These are phyloP conservation scores for Plectropomus leopardus DNA, from an alignment of 2,113 vertebrate species.

Conservation along the genomic window DNA sequence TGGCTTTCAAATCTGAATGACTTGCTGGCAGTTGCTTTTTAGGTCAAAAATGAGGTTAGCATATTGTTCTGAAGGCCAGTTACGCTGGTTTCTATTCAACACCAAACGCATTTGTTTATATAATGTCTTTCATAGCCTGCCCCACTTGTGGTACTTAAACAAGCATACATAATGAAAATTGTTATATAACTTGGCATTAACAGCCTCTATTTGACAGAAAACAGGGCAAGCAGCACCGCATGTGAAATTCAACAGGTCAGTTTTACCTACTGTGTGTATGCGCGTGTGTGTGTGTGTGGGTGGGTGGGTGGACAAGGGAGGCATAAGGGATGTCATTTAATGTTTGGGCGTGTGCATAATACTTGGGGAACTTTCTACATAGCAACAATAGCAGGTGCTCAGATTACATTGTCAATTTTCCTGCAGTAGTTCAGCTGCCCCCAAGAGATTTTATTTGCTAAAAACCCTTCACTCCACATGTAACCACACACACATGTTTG, in stretches of 20 bases:
- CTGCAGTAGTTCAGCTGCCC: constrained; percentile 22
- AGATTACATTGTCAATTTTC: constrained; percentile 42
- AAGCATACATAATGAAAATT: constrained; percentile 46
- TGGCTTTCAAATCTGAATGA: constrained; percentile 31
- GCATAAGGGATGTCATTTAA: constrained; percentile 14
- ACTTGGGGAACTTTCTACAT: constrained; percentile 14
- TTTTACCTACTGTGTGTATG: constrained; percentile 7
- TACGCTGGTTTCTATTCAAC: constrained; percentile 30
- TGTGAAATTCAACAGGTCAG: constrained; percentile 40
- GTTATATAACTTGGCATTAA: constrained; percentile 60
- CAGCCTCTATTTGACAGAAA: constrained; percentile 20
- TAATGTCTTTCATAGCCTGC: constrained; percentile 38
- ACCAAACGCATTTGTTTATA: constrained; percentile 57
- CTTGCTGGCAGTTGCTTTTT: background rate
- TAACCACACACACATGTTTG: background rate
- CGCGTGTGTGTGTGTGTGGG: background rate
- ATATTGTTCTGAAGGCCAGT: constrained; percentile 12
- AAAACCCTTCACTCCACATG: background rate
- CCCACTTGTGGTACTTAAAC: constrained; percentile 34
- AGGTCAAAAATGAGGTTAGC: constrained; percentile 49
- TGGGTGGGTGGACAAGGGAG: background rate
- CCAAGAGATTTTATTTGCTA: background rate
- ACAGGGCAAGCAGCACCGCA: constrained; percentile 37
- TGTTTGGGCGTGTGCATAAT: constrained; percentile 9
- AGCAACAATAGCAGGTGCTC: constrained; percentile 20